Evolutionary conservation across 2,888 invertebrate species (phyloP).

Genomic region (Dione vanillae): DNA sequence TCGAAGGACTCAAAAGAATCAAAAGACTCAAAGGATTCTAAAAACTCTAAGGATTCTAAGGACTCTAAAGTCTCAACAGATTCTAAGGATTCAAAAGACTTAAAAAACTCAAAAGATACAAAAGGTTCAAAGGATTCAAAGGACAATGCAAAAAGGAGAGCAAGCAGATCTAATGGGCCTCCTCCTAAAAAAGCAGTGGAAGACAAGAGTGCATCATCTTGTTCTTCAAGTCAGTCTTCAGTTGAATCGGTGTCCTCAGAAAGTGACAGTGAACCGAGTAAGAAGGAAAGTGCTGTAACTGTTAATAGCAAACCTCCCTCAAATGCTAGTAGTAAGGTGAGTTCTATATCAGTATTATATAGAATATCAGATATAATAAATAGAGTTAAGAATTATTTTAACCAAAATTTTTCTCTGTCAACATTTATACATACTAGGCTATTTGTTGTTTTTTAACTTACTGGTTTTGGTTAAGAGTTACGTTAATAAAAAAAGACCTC

Average conservation of each 20-base stretch:
- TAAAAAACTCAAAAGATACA: conserved; percentile 7
- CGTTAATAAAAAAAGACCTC: no score
- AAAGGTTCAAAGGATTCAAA: conserved; percentile 41
- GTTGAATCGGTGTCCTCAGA: conserved; percentile 76
- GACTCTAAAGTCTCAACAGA: background rate
- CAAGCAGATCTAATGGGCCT: conserved; percentile 68
- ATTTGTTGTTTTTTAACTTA: no score
- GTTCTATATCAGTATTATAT: background rate
- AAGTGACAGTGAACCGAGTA: conserved; percentile 72
- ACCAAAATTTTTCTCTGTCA: no score
- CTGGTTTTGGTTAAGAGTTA: no score
- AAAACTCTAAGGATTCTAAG: conserved; percentile 7
- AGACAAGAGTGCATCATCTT: conserved; percentile 74
- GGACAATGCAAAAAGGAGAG: conserved; percentile 69
- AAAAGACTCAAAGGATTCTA: conserved; percentile 6
- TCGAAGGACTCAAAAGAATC: conserved; percentile 7
- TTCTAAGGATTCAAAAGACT: conserved; percentile 8
- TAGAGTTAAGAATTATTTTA: no score
- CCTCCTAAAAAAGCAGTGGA: conserved; percentile 74
- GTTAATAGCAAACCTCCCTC: conserved; percentile 71
- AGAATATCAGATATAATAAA: no score
- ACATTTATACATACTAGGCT: no score
- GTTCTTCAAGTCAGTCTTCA: conserved; percentile 77
- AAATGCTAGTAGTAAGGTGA: conserved; percentile 59
- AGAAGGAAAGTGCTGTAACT: conserved; percentile 67